Conservation (phyloP, 2,113 vertebrate genomes). For the Chaenogobius annularis region DNA sequence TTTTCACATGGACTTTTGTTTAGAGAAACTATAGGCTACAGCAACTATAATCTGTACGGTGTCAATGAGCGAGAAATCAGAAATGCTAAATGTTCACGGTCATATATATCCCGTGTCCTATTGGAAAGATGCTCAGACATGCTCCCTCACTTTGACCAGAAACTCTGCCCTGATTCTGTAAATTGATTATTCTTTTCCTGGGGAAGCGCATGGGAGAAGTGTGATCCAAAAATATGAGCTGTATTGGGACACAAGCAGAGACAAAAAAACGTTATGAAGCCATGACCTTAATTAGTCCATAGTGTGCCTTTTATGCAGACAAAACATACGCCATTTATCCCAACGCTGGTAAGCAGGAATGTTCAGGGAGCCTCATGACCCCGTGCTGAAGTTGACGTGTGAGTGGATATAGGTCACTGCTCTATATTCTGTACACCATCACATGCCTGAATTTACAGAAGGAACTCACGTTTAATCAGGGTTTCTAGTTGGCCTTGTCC, state of each 20-base stretch:
- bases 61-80: background rate
- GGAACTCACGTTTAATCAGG: slow-evolving; percentile 1
- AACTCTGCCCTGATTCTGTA: background rate
- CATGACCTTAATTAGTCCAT: slow-evolving; percentile 35
- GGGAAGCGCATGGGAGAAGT: slow-evolving; percentile 2
- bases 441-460: slow-evolving; percentile 31
- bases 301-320: slow-evolving; percentile 24
- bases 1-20: too few species aligned
- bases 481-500: slow-evolving; percentile 7
- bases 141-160: background rate
- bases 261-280: slow-evolving; percentile 41
- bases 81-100: background rate
- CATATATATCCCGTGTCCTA: background rate
- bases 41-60: background rate
- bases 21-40: too few species aligned
- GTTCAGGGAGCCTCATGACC: slow-evolving; percentile 46
- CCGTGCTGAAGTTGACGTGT: slow-evolving; percentile 31
- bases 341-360: slow-evolving; percentile 36
- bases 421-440: slow-evolving; percentile 5
- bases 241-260: slow-evolving; percentile 4
- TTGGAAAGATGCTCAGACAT: background rate
- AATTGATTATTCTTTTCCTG: slow-evolving; percentile 13
- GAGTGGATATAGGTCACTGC: slow-evolving; percentile 42
- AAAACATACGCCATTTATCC: slow-evolving; percentile 22
- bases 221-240: background rate